phyloP scores from a whole-genome alignment of 2,113 vertebrate genomes.

The Xiphias gladius region DNA sequence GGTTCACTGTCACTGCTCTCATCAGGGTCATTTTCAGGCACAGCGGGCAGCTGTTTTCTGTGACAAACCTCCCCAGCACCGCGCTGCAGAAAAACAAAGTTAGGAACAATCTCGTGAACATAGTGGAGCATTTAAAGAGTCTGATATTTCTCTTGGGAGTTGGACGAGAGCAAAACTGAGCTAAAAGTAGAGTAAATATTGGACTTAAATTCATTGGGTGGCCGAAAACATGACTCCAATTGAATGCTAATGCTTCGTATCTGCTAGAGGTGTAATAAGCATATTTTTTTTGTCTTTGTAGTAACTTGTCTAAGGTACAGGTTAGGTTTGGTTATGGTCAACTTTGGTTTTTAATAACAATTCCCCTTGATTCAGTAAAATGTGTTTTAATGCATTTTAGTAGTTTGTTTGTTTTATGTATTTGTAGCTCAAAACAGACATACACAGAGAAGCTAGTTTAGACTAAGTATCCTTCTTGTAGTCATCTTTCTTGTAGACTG shows the following conservation, averaged over 20 bases:
- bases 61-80: neutral
- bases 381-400: neutral
- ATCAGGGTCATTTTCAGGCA: neutral
- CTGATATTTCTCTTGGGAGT: neutral
- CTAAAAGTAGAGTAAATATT: neutral
- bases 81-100: neutral
- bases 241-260: no score
- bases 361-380: neutral
- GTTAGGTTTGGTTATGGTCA: neutral
- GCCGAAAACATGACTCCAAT: no score
- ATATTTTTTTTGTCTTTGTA: conserved; percentile 18
- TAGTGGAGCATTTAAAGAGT: neutral
- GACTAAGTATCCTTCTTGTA: conserved; percentile 17
- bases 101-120: neutral
- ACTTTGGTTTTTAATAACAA: neutral
- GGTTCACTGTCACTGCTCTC: no score
- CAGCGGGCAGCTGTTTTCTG: neutral
- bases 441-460: conserved; percentile 16
- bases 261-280: no score
- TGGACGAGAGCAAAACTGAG: neutral
- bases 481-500: conserved; percentile 48
- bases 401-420: neutral
- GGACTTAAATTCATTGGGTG: no score
- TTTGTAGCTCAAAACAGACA: conserved; percentile 21
- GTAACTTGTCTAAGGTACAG: neutral